Base-by-base conservation (phyloP, 1,140 invertebrate species). In the Notospermus geniculatus region DNA sequence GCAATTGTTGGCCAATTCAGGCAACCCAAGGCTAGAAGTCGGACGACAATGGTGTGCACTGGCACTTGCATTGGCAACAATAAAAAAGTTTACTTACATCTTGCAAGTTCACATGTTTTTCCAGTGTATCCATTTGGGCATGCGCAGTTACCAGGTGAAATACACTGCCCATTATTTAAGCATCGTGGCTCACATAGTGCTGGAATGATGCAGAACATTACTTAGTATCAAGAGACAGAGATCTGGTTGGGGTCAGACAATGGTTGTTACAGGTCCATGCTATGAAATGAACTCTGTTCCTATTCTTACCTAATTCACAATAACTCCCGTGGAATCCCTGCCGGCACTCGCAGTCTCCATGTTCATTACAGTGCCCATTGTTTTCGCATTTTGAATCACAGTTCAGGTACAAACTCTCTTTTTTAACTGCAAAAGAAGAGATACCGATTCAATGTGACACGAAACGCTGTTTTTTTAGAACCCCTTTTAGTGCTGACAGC, bases 151-250 rank as follows among this genome's bases (percentile, higher is more conserved):
- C 73, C 66, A 13, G 71, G 73, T 7, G 73, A 75, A 46, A 78
- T 69, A 69, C 76, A 78, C 1, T 72, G 75, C 36, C 76, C 76
- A 50, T 76, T 76, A 58, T 78, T 78, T 56, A 75, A 65, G 63
- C 76, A 78, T 36, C 66, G 65, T 13, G 73, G 72, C 59, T 68
- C 65, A 62, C 76, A 78, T 63, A 75, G 57, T 9, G 72, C 76
- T 78, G 65, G 32, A 36, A n/a, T n/a, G n/a, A n/a, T n/a, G n/a
- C n/a, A n/a, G n/a, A n/a, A n/a, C n/a, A n/a, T n/a, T n/a, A n/a
- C n/a, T n/a, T n/a, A n/a, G n/a, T n/a, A n/a, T n/a, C n/a, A n/a
- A n/a, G n/a, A n/a, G n/a, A n/a, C n/a, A n/a, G n/a, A n/a, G n/a
- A n/a, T n/a, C n/a, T n/a, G n/a, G n/a, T n/a, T n/a, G n/a, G n/a